These are phyloP conservation scores for Dinocampus coccinellae DNA, from an alignment of 2,888 invertebrate genomes.

Conservation along the genomic window DNA sequence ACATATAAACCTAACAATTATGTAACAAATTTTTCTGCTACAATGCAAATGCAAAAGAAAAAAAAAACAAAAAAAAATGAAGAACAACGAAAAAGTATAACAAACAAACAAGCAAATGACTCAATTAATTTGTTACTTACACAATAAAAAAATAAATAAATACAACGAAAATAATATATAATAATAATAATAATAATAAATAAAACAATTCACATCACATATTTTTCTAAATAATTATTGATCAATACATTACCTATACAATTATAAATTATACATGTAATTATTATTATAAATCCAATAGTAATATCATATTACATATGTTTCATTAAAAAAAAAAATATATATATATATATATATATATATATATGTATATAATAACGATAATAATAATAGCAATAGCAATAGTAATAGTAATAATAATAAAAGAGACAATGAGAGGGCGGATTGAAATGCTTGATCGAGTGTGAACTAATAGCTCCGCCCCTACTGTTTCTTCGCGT, in stretches of 20 bases:
- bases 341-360: too few species aligned
- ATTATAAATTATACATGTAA: not conserved
- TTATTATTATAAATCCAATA: not conserved
- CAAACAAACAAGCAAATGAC: too few species aligned
- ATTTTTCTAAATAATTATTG: too few species aligned
- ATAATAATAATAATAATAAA: too few species aligned
- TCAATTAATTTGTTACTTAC: too few species aligned
- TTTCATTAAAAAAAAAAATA: not conserved
- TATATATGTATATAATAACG: too few species aligned
- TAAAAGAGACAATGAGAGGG: slow-evolving; percentile 32
- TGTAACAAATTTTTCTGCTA: not conserved
- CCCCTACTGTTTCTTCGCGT: slow-evolving; percentile 40
- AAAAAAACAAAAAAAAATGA: not conserved
- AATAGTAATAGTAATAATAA: slow-evolving; percentile 16
- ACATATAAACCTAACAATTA: not conserved
- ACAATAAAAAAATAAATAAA: too few species aligned
- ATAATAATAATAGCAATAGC: not conserved
- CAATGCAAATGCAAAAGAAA: not conserved
- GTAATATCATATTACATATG: not conserved
- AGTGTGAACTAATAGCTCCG: slow-evolving; percentile 37
- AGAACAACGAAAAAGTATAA: slow-evolving; percentile 3
- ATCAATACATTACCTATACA: too few species aligned
- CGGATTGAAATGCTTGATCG: slow-evolving; percentile 1
- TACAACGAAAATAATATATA: too few species aligned
- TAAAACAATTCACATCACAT: too few species aligned